Evolutionary conservation across 2,888 invertebrate species (phyloP).

Genomic region (Odontomyia ornata): DNA sequence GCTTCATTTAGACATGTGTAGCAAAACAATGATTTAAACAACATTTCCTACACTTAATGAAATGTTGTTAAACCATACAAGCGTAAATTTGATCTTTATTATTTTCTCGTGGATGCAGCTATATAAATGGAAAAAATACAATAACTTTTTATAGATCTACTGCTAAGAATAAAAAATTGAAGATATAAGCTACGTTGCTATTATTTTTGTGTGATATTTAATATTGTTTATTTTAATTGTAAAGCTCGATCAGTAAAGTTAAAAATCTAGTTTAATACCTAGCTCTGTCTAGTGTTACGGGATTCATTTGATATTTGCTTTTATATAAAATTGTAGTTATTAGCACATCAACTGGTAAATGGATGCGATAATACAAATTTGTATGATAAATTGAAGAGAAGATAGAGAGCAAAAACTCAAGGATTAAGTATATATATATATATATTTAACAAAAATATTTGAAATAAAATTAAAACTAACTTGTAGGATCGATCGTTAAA

Average conservation of each 20-base stretch:
- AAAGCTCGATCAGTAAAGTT: background rate
- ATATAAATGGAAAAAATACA: too few species aligned
- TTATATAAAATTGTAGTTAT: background rate
- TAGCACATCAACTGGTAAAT: background rate
- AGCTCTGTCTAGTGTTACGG: background rate
- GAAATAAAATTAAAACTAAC: constrained; percentile 9
- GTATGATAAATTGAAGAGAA: background rate
- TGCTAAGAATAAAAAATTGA: background rate
- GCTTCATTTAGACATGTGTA: constrained; percentile 3
- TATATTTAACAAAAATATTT: background rate
- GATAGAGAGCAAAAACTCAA: constrained; percentile 14
- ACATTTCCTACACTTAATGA: background rate
- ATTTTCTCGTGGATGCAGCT: too few species aligned
- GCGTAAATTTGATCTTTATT: too few species aligned
- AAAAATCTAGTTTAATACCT: background rate
- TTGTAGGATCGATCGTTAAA: constrained; percentile 37
- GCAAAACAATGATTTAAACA: background rate
- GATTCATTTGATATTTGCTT: constrained; percentile 7
- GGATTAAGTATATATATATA: constrained; percentile 22
- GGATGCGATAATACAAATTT: constrained; percentile 3
- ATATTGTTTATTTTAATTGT: constrained; percentile 26
- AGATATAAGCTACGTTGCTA: background rate
- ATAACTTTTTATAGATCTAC: background rate
- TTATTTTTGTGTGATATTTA: constrained; percentile 42
- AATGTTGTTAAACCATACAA: background rate